A percentile compares a stretch with the other conserved stretches of the same genome.
These are phyloP conservation scores for Cerceris ruficornis DNA, from an alignment of 2,888 invertebrate genomes.

Conservation along the genomic window DNA sequence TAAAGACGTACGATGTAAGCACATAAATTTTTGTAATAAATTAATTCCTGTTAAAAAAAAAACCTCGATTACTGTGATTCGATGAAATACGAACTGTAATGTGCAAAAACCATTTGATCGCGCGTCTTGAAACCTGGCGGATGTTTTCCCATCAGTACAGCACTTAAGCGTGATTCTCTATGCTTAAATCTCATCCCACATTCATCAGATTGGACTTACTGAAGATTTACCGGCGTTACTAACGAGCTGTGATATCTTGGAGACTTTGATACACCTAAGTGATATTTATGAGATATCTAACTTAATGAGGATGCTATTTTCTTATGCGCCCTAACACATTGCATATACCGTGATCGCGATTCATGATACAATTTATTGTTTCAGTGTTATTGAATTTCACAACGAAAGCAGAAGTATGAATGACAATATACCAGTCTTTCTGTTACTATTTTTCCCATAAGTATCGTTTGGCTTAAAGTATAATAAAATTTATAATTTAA, in stretches of 20 bases:
- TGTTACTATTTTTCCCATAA: background rate
- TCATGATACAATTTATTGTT: slow-evolving; percentile 26
- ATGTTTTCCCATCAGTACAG: background rate
- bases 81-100: background rate
- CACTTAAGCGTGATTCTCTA: slow-evolving; percentile 21
- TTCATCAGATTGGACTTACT: slow-evolving; percentile 60
- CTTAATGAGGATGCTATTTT: slow-evolving; percentile 70
- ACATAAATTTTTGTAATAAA: background rate
- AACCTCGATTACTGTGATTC: background rate
- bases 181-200: slow-evolving; percentile 67
- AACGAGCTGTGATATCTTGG: slow-evolving; percentile 69
- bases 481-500: too few species aligned
- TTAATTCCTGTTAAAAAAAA: background rate
- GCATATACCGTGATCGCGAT: background rate
- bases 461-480: background rate
- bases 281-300: slow-evolving; percentile 73
- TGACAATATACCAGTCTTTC: slow-evolving; percentile 1
- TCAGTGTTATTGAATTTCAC: slow-evolving; percentile 35
- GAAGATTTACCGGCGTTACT: slow-evolving; percentile 69
- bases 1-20: background rate
- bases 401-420: slow-evolving; percentile 31
- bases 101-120: background rate
- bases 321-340: slow-evolving; percentile 26
- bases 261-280: slow-evolving; percentile 67
- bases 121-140: background rate